Conservation (phyloP, 2,797 vertebrate genomes). For the Loriculus beryllinus region DNA sequence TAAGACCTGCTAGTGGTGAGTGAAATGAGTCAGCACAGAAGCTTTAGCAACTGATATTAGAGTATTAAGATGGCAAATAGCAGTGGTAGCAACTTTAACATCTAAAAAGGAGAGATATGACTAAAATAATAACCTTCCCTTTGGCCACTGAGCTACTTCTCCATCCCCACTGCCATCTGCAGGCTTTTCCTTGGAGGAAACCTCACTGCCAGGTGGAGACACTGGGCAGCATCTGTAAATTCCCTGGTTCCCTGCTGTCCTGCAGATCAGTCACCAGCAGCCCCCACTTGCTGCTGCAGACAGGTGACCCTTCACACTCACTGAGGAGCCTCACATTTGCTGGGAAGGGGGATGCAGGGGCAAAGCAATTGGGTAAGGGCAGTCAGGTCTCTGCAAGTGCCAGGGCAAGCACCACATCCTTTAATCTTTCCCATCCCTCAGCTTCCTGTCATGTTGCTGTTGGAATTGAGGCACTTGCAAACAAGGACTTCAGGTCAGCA, state of each 20-base stretch:
- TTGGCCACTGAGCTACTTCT: not conserved
- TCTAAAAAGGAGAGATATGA: not conserved
- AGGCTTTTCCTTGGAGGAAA: not conserved
- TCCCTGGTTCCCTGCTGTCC: not conserved
- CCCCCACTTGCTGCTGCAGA: not conserved
- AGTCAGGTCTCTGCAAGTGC: not conserved
- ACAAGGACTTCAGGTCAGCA: not conserved
- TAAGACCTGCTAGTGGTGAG: not conserved
- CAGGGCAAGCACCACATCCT: accelerated
- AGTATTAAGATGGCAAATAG: not conserved
- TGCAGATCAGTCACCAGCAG: not conserved
- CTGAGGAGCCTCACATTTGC: not conserved
- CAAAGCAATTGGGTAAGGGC: not conserved
- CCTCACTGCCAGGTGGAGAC: not conserved
- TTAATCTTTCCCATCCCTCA: not conserved
- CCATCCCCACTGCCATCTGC: not conserved
- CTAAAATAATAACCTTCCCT: not conserved
- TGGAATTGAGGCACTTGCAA: not conserved
- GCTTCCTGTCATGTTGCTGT: not conserved
- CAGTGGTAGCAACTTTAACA: not conserved
- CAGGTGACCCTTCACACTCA: not conserved
- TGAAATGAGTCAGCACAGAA: not conserved
- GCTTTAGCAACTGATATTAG: not conserved
- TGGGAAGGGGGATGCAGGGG: not conserved
- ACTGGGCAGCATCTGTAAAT: not conserved